Conservation (phyloP, 2,113 vertebrate genomes). For the Silurus asotus region DNA sequence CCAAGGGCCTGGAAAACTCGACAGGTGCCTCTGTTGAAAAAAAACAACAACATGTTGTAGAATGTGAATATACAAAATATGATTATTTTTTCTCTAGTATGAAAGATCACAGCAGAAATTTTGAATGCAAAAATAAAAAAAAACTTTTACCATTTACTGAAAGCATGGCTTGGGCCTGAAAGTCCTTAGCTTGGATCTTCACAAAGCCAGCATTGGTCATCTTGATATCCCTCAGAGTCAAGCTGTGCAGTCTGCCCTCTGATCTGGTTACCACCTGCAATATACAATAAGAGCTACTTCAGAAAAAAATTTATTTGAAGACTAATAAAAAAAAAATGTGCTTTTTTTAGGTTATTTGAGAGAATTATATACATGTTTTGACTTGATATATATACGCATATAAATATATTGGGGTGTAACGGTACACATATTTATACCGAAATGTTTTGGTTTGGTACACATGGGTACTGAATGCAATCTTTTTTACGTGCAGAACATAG, state of each 20-base stretch:
- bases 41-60: background rate
- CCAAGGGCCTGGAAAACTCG: conserved; percentile 93
- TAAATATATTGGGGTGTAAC: too few species aligned
- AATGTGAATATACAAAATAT: background rate
- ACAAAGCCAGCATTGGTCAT: conserved; percentile 88
- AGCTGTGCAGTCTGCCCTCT: conserved; percentile 83
- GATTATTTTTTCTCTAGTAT: background rate
- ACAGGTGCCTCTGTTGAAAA: conserved; percentile 83
- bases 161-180: conserved; percentile 88
- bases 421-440: too few species aligned
- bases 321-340: background rate
- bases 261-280: conserved; percentile 84
- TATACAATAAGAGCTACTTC: conserved; percentile 28
- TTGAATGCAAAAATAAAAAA: background rate
- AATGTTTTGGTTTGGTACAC: too few species aligned
- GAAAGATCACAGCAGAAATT: background rate
- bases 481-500: too few species aligned
- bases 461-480: too few species aligned
- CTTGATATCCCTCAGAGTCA: conserved; percentile 87
- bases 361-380: too few species aligned
- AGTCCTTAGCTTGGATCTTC: conserved; percentile 87
- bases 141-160: conserved; percentile 81
- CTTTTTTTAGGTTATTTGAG: too few species aligned
- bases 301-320: background rate
- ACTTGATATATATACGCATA: too few species aligned